Evolutionary conservation across 1,140 invertebrate genomes (phyloP).

Genomic region (Micrasema minimum): DNA sequence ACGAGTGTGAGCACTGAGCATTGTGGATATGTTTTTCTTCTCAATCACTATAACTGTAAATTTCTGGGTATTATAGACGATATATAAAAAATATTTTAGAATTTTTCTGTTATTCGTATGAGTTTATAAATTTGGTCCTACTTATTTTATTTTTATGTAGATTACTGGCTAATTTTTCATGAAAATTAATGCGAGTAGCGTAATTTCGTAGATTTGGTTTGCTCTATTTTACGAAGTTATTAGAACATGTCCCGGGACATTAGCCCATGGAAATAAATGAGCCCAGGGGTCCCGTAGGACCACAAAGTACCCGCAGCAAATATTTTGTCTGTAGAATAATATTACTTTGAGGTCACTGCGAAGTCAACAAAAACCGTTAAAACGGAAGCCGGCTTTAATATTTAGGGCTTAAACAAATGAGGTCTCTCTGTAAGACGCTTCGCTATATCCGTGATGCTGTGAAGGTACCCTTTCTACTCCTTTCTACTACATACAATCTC

Average conservation of each 20-base stretch:
- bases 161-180: conserved; percentile 28
- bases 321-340: conserved; percentile 18
- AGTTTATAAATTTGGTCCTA: too few relatives aligned
- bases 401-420: conserved; percentile 37
- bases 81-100: too few relatives aligned
- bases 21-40: conserved; percentile 23
- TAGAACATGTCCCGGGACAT: not conserved
- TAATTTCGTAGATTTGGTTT: not conserved
- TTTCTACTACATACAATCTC: conserved; percentile 2
- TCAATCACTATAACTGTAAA: conserved; percentile 30
- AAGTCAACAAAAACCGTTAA: conserved; percentile 43
- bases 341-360: conserved; percentile 34
- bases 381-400: conserved; percentile 37
- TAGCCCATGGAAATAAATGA: conserved; percentile 35
- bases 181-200: conserved; percentile 20
- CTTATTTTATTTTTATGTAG: too few relatives aligned
- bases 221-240: too few relatives aligned
- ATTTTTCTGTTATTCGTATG: too few relatives aligned
- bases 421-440: conserved; percentile 17
- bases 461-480: too few relatives aligned
- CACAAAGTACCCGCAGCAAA: conserved; percentile 18
- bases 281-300: conserved; percentile 5
- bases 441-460: conserved; percentile 3
- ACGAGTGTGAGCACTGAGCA: conserved; percentile 1
- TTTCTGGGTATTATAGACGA: too few relatives aligned